Percentiles rank a stretch among this genome's conserved stretches.
These are phyloP conservation scores for Epistrophe grossulariae DNA, from an alignment of 2,888 invertebrate species.

Conservation along the genomic window DNA sequence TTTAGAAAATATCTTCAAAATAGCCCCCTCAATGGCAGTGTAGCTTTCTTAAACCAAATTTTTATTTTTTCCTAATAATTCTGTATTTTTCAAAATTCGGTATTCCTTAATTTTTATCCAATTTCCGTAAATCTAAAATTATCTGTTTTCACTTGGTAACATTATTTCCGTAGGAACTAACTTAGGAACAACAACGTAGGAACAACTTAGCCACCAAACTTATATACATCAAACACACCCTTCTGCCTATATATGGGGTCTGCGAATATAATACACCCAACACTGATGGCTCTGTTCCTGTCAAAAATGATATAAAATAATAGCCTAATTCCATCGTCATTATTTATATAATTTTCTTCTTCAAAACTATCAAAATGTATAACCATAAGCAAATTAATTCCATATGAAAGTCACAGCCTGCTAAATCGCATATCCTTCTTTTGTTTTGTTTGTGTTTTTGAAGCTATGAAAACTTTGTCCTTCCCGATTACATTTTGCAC, in stretches of 20 bases:
- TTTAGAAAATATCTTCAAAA: no score
- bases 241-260: neutral
- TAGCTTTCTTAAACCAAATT: no score
- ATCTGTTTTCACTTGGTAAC: no score
- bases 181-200: no score
- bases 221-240: neutral
- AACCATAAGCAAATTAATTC: conserved; percentile 51
- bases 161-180: no score
- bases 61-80: no score
- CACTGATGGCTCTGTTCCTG: neutral
- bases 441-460: neutral
- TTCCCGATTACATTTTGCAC: conserved; percentile 8
- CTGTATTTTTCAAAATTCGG: no score
- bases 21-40: no score
- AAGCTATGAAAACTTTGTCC: conserved; percentile 20
- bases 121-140: no score
- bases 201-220: conserved; percentile 7
- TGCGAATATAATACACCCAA: neutral
- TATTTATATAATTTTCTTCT: neutral
- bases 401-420: conserved; percentile 29
- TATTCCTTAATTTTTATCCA: no score
- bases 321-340: neutral
- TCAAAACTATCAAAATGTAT: conserved; percentile 29
- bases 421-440: conserved; percentile 33
- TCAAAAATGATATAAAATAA: conserved; percentile 21